These are phyloP conservation scores for Drosophila neutralis DNA, from an alignment of 2,888 invertebrate species.

Conservation along the genomic window DNA sequence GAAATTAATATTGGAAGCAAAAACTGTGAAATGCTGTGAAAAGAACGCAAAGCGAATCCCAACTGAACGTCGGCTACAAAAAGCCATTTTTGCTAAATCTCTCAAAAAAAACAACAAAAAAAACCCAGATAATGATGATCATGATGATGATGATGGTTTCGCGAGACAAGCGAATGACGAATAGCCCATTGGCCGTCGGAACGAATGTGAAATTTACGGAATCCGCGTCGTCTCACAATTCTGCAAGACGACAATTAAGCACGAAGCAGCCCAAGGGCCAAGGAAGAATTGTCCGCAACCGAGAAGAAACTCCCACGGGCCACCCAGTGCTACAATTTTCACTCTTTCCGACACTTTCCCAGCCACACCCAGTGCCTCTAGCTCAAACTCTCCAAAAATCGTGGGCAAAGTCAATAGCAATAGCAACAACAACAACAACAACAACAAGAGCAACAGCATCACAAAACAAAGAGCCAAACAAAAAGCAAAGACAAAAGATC, in stretches of 20 bases:
- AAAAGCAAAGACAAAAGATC: conserved; percentile 65
- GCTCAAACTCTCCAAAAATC: conserved; percentile 30
- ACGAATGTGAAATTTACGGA: conserved; percentile 78
- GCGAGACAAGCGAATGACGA: conserved; percentile 82
- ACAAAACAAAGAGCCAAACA: conserved; percentile 54
- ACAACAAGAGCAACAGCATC: conserved; percentile 29
- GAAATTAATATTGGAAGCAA: conserved; percentile 78
- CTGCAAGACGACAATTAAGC: conserved; percentile 83
- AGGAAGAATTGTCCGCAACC: conserved; percentile 31
- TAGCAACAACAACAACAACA: conserved; percentile 32
- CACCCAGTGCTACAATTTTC: conserved; percentile 78
- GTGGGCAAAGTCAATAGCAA: conserved; percentile 38
- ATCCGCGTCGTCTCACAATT: conserved; percentile 76
- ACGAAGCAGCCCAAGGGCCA: conserved; percentile 59
- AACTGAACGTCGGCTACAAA: conserved; percentile 52
- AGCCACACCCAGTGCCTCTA: conserved; percentile 61
- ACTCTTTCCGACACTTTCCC: conserved; percentile 72
- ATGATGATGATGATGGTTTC: conserved; percentile 36
- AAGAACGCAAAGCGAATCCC: conserved; percentile 68
- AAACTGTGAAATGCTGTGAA: conserved; percentile 78
- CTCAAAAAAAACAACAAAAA: conserved; percentile 47
- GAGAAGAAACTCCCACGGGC: conserved; percentile 71
- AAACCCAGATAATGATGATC: conserved; percentile 65
- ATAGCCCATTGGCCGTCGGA: conserved; percentile 76
- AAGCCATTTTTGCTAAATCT: conserved; percentile 67